Base-by-base conservation (phyloP, 53 echinoderm and acorn worm species). In the Echinarachnius parma region DNA sequence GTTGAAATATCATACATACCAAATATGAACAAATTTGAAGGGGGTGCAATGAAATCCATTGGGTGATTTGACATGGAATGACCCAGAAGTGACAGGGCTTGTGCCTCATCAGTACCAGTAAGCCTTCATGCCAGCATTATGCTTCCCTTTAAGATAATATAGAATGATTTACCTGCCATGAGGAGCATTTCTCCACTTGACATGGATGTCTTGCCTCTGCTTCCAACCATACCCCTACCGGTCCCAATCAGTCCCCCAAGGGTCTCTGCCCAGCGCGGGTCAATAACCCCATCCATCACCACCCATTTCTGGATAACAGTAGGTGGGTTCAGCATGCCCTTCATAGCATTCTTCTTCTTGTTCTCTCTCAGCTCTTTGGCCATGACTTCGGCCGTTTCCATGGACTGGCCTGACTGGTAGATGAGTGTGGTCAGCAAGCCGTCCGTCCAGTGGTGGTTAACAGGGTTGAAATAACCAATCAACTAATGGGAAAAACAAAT, bases 251-350 rank as follows among this genome's bases (percentile, higher is more conserved):
- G 31, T n/a, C 49, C 48, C 8, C n/a, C 67, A 5, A 87, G 49
- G 13, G 62, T 50, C 54, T 95, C 95, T 11, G 87, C 80, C 82
- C 91, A 80, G 2, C 60, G 34, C 10, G 68, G 60, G 48, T 75
- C 78, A 1, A 91, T 33, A 5, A 52, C 66, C 20, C 95, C 95
- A 50, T 91, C 95, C 71, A 95, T 34, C 36, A 95, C 74, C 27
- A 95, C 36, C 95, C 95, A 95, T 58, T 79, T 84, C 21, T 86
- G 60, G 29, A 95, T 83, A 63, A 95, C 71, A 21, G 87, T 91
- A 1, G 95, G 95, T 3, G 90, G 78, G 48, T 84, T 86, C 36
- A 93, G 80, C 28, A 93, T 42, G 9, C 75, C 87, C 55, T 87
- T 91, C 50, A 67, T 60, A 59, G 65, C 62, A 28, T 81, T 77